Evolutionary conservation across 2,888 invertebrate genomes (phyloP).

Genomic region (Idaea straminata): DNA sequence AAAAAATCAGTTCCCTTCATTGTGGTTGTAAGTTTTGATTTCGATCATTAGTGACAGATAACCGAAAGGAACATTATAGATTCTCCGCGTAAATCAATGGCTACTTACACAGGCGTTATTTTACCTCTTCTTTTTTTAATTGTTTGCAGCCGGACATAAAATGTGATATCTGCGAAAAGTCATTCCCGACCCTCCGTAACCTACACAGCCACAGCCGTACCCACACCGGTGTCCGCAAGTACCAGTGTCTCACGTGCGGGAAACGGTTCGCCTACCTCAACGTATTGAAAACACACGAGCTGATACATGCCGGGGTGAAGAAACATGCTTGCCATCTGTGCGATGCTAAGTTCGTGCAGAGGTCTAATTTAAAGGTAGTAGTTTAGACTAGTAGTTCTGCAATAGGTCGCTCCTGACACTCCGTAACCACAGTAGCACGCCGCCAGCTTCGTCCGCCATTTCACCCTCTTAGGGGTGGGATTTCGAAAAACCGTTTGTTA

Average conservation of each 20-base stretch:
- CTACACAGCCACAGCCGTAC: constrained; percentile 81
- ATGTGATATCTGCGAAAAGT: constrained; percentile 68
- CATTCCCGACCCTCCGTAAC: constrained; percentile 78
- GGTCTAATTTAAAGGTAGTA: constrained; percentile 71
- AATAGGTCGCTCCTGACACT: neutral
- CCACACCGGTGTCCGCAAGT: constrained; percentile 80
- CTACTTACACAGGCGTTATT: too few species aligned
- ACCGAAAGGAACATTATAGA: too few species aligned
- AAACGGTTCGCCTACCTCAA: constrained; percentile 84
- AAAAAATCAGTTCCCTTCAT: too few species aligned
- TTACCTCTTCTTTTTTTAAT: too few species aligned
- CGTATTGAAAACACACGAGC: constrained; percentile 85
- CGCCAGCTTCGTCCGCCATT: too few species aligned
- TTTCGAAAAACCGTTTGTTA: too few species aligned
- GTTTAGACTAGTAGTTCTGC: neutral
- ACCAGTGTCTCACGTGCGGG: constrained; percentile 81
- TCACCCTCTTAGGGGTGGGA: too few species aligned
- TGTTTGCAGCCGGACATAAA: constrained; percentile 70
- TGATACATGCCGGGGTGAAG: constrained; percentile 85
- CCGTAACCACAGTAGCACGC: neutral
- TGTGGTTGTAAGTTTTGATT: too few species aligned
- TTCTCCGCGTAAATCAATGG: too few species aligned
- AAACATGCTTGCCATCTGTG: constrained; percentile 86
- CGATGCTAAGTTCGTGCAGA: constrained; percentile 77
- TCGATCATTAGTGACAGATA: too few species aligned